Conservation (phyloP, 2,113 vertebrate species). For the Chrysochloris asiatica region DNA sequence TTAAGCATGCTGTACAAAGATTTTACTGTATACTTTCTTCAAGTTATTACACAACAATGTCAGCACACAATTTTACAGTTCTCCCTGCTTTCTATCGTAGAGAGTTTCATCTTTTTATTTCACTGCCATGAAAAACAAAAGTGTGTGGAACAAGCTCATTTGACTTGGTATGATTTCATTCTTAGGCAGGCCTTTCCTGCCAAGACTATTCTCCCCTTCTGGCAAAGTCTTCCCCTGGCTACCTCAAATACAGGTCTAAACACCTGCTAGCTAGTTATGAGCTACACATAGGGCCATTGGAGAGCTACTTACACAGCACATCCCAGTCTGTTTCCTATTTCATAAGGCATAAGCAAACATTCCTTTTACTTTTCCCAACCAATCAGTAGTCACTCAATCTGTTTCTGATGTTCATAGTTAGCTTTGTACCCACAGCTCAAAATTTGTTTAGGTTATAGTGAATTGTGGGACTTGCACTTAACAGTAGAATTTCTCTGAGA, state of each 20-base stretch:
- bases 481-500: neutral
- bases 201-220: neutral
- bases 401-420: neutral
- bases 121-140: constrained; percentile 14
- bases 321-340: neutral
- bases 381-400: neutral
- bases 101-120: constrained; percentile 55
- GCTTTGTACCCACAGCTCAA: neutral
- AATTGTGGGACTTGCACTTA: neutral
- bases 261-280: neutral
- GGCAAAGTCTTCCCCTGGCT: neutral
- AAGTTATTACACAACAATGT: constrained; percentile 61
- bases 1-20: constrained; percentile 25
- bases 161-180: neutral
- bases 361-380: neutral
- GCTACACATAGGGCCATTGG: neutral
- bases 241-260: constrained; percentile 55
- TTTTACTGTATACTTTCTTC: constrained; percentile 20
- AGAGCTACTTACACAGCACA: constrained; percentile 29
- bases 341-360: neutral
- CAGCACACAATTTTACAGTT: constrained; percentile 71
- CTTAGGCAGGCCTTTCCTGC: neutral
- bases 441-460: neutral
- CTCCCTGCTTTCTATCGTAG: constrained; percentile 33
- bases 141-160: neutral